Evolutionary conservation across 2,888 invertebrate species (phyloP), one percentile per base, ranked within the genome.

Genomic region (Melanostoma scalare): DNA sequence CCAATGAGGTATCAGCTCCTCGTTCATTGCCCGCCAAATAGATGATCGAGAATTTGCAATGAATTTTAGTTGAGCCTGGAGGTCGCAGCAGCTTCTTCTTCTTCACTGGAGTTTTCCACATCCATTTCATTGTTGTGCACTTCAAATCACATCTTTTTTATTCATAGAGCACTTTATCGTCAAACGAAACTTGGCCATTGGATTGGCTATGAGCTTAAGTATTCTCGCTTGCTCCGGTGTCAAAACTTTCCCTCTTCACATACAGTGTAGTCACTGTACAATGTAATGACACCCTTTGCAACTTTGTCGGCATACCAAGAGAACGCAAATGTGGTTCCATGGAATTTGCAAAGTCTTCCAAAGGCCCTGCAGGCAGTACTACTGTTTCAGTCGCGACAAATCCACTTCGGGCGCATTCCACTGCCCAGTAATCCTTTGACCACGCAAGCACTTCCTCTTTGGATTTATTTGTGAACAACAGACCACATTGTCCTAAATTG

Each of bases 41-140:
- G 90, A 99, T 99, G 85, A 99, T 94, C 10, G 99, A 99, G 92
- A 99, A 99, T 93, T 99, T 99, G 58, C 99, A 99, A 92, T 98
- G 96, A 80, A 97, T 94, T 91, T 96, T 95, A 86, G 95, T 94
- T 90, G 95, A 94, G 88, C 95, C 95, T 58, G 95, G 94, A 81
- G 94, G 94, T 50, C 96, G 93, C 78, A 99, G 93, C 86, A 98
- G 88, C n/a, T n/a, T n/a, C 87, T n/a, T 90, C 88, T 8, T 88
- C 88, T 35, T 89, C 89, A 63, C 89, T 90, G 31, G 91, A 90
- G 55, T 91, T 91, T 67, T 91, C 91, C 4, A 86, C 81, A 10
- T 87, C 86, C 3, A 87, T 86, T 4, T 90, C 89, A 80, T 91
- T 91, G 81, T 93, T 92, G 48, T 92, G 89, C 30, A 88, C 92